A percentile compares a stretch with the other conserved stretches of the same genome.
These are phyloP conservation scores for Microtus pennsylvanicus DNA, from an alignment of 2,113 vertebrate species.

Conservation along the genomic window DNA sequence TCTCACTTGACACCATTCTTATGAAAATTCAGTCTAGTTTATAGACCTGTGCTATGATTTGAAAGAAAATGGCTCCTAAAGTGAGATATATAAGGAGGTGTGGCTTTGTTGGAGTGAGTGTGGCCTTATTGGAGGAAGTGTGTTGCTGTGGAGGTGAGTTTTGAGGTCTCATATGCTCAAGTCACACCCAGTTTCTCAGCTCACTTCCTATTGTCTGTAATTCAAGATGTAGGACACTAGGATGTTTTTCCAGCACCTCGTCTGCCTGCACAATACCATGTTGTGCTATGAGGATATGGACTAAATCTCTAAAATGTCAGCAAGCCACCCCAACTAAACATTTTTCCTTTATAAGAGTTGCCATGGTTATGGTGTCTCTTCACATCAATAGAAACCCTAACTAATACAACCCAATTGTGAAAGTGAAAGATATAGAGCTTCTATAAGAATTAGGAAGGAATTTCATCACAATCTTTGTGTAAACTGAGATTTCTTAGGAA, in stretches of 20 bases:
- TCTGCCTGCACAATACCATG: background rate
- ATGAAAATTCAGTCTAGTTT: constrained; percentile 23
- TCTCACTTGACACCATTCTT: background rate
- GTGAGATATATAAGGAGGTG: background rate
- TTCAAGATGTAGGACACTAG: background rate
- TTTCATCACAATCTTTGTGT: background rate
- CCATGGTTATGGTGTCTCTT: background rate
- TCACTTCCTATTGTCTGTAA: background rate
- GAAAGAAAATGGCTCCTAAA: background rate
- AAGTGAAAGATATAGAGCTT: background rate
- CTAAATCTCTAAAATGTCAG: background rate
- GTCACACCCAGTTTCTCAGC: background rate
- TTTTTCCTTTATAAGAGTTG: background rate
- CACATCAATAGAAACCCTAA: background rate
- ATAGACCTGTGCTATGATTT: background rate
- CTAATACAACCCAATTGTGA: background rate
- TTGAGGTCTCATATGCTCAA: background rate
- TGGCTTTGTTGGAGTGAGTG: background rate
- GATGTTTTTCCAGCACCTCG: background rate
- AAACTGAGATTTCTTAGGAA: constrained; percentile 17
- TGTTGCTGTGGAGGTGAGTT: background rate
- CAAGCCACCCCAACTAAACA: background rate
- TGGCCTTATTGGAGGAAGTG: background rate
- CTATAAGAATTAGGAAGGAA: background rate
- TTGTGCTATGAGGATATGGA: background rate